Evolutionary conservation across 2,113 vertebrate species (phyloP).

Genomic region (Anser brachyrhynchus): DNA sequence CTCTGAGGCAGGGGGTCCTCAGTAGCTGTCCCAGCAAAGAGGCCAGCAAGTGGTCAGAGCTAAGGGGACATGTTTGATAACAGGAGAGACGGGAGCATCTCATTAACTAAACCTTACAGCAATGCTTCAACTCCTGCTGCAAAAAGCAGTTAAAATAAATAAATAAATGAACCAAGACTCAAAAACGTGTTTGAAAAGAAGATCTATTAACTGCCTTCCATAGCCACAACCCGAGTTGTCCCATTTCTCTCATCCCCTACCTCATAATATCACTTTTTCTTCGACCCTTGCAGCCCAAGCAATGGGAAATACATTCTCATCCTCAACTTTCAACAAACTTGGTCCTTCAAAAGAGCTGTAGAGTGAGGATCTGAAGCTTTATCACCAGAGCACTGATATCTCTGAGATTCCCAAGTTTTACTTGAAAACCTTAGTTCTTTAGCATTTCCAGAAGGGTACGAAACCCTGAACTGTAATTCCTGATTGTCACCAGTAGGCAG

Average conservation of each 20-base stretch:
- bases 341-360: not conserved
- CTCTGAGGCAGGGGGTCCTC: not conserved
- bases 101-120: not conserved
- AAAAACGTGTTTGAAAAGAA: not conserved
- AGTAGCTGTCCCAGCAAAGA: not conserved
- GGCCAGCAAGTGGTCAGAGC: not conserved
- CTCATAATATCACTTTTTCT: not conserved
- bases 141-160: not conserved
- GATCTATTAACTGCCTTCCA: not conserved
- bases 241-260: not conserved
- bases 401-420: not conserved
- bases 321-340: not conserved
- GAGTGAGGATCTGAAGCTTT: not conserved
- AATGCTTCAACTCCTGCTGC: not conserved
- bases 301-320: not conserved
- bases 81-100: not conserved
- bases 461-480: not conserved
- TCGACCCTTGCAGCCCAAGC: not conserved
- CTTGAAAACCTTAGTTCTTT: not conserved
- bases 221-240: not conserved
- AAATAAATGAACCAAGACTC: not conserved
- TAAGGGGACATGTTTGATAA: not conserved
- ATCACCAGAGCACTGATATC: not conserved
- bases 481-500: not conserved
- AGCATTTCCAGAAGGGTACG: slow-evolving; percentile 1